Conservation (phyloP, 2,797 vertebrate genomes). For the Urosaurus nigricauda region DNA sequence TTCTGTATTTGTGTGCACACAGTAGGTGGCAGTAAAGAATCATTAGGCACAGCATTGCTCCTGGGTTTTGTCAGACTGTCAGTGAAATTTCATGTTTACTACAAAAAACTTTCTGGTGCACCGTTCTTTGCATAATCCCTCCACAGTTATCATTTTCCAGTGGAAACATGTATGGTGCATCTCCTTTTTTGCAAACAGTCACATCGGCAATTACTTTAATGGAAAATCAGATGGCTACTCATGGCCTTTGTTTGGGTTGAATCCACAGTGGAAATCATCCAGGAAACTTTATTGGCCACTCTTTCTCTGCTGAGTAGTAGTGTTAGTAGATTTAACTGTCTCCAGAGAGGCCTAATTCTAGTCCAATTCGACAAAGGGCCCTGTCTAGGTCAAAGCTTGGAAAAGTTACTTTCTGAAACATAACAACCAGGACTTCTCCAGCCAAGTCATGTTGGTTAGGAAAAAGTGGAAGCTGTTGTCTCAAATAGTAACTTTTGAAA, state of each 20-base stretch:
- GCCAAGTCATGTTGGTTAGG: too few relatives aligned
- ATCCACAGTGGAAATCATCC: constrained; percentile 72
- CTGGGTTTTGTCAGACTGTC: constrained; percentile 45
- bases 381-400: constrained; percentile 46
- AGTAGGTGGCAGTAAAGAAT: constrained; percentile 37
- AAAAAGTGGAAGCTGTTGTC: too few relatives aligned
- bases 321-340: constrained; percentile 75
- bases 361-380: constrained; percentile 44
- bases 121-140: constrained; percentile 48
- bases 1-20: background rate
- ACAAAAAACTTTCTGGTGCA: background rate
- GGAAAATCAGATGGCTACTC: constrained; percentile 74
- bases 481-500: too few relatives aligned
- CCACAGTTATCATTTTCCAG: constrained; percentile 56
- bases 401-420: too few relatives aligned
- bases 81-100: constrained; percentile 37
- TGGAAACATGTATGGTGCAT: constrained; percentile 67
- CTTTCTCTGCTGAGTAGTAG: constrained; percentile 60
- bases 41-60: background rate
- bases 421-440: too few relatives aligned
- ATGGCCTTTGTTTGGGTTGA: constrained; percentile 71
- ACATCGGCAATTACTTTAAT: constrained; percentile 69
- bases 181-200: constrained; percentile 64
- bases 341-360: constrained; percentile 72
- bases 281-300: constrained; percentile 74